Base-by-base conservation (phyloP, 2,113 vertebrate genomes). In the Bujurquina vittata region DNA sequence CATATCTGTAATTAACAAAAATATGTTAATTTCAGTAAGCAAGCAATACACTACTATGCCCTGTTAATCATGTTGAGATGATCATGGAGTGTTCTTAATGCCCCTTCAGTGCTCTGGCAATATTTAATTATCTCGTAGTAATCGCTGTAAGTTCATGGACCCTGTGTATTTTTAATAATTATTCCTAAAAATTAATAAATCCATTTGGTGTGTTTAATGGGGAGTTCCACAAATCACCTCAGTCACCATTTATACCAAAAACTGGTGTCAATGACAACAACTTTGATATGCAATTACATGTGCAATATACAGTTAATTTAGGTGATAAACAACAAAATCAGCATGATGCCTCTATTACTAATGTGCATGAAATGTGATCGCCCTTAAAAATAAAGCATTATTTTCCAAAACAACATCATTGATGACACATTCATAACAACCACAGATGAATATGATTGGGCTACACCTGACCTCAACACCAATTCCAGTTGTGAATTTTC, bases 401-500 rank as follows among this genome's bases (percentile, higher is more conserved):
- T 3, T 80, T 62, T 83, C 76, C 49, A 56, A 60, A 82, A 80
- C 31, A 80, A 84, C 56, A 91, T 75, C 35, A 69, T 81, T 75
- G 57, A 84, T 15, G 73, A 52, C 46, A 87, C 72, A 85, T 69
- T 75, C 55, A 79, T 58, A 82, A 85, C 79, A 90, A 89, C 78
- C 88, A 94, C 83, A 83, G 78, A 92, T 91, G 92, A 87, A 84
- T 22, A 86, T 88, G 85, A 91, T 79, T 79, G 85, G 84, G 90
- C 87, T 81, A 89, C 43, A 87, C 89, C 89, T 91, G 88, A 93
- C 87, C 91, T 90, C 89, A 94, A 94, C 92, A 93, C 84, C 88
- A 91, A 92, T 90, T 93, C 88, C 90, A 91, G 93, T 89, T 90
- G 88, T 91, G 83, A 91, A 89, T 82, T 77, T 69, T 80, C 62